phyloP scores from a whole-genome alignment of 2,888 invertebrate genomes.

The Pterostichus madidus region DNA sequence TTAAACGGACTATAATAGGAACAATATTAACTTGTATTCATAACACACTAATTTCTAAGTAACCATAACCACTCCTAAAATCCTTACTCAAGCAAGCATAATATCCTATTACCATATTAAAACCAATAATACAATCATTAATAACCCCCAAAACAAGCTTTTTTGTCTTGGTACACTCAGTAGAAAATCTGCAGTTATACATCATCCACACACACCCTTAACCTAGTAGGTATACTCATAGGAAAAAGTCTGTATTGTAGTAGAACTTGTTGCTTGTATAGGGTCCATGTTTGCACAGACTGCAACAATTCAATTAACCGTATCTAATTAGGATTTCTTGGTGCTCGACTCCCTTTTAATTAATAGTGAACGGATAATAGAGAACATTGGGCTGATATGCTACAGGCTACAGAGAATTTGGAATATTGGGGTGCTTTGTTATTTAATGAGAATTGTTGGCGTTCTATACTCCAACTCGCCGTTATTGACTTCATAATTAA shows the following conservation, averaged over 20 bases:
- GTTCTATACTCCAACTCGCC: neutral
- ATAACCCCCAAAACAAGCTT: slow-evolving; percentile 10
- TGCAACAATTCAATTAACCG: slow-evolving; percentile 50
- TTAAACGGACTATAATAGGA: neutral
- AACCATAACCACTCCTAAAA: slow-evolving; percentile 2
- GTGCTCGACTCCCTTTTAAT: slow-evolving; percentile 29
- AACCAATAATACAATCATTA: slow-evolving; percentile 30
- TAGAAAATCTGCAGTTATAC: slow-evolving; percentile 9
- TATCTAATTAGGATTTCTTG: slow-evolving; percentile 57
- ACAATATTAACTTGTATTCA: too few relatives aligned
- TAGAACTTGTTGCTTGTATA: slow-evolving; percentile 32
- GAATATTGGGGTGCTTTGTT: slow-evolving; percentile 28
- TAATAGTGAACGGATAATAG: slow-evolving; percentile 43
- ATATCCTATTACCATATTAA: slow-evolving; percentile 37
- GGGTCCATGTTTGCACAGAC: neutral
- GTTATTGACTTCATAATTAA: slow-evolving; percentile 18
- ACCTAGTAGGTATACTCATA: neutral
- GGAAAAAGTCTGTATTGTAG: neutral
- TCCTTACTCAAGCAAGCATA: neutral
- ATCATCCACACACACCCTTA: neutral
- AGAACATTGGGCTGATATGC: neutral
- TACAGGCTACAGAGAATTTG: slow-evolving; percentile 13
- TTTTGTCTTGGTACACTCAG: slow-evolving; percentile 25
- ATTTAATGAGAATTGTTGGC: slow-evolving; percentile 37
- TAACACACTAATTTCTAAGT: neutral